Conservation (phyloP, 1,140 invertebrate species). For the Mercenaria mercenaria region DNA sequence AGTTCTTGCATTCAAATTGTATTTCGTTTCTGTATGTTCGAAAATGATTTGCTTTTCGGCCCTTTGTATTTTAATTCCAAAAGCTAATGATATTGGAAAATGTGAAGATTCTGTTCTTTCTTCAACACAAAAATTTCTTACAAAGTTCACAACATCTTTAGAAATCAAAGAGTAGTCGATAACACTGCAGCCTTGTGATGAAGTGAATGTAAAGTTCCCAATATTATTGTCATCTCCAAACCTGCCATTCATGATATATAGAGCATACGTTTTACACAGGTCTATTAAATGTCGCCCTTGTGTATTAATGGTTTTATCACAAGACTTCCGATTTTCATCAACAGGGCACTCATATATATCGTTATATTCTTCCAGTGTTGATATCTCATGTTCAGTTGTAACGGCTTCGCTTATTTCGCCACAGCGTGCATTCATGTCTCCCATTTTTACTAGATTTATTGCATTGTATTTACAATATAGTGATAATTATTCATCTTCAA, state of each 20-base stretch:
- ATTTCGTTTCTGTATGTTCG: background rate
- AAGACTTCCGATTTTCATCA: background rate
- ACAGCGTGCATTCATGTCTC: background rate
- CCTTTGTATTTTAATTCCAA: background rate
- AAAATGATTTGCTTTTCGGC: background rate
- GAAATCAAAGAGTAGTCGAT: background rate
- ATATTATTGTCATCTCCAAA: constrained; percentile 5
- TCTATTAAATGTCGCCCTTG: background rate
- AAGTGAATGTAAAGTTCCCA: background rate
- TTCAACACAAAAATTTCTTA: background rate
- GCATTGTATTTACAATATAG: background rate
- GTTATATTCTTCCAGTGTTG: background rate
- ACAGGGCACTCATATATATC: background rate
- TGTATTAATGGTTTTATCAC: background rate
- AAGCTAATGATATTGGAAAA: background rate
- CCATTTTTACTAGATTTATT: background rate
- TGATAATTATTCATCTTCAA: background rate
- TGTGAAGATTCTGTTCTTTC: background rate
- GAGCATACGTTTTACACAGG: background rate
- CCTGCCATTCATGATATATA: background rate
- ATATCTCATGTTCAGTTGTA: background rate
- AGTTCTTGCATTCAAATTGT: too few relatives aligned
- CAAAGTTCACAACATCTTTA: background rate
- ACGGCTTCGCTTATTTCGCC: background rate
- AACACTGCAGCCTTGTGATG: background rate